A percentile compares a stretch with the other conserved stretches of the same genome.
phyloP scores from a whole-genome alignment of 1,140 invertebrate species.

The Wiebesia pumilae region DNA sequence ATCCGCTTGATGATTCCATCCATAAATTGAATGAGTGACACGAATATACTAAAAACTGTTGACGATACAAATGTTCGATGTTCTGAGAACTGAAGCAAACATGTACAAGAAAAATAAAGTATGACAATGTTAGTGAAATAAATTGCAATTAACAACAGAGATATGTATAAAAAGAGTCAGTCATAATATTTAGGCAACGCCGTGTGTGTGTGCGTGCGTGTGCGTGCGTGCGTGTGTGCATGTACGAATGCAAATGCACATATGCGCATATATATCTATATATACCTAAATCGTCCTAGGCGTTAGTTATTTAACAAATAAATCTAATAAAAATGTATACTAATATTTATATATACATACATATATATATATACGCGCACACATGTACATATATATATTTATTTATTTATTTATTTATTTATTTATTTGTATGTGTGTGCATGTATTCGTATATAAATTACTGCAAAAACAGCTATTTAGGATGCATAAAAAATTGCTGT shows the following conservation, averaged over 20 bases:
- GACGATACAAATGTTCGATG: slow-evolving; percentile 28
- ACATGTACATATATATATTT: too few relatives aligned
- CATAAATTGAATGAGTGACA: slow-evolving; percentile 30
- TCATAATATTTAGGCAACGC: slow-evolving; percentile 30
- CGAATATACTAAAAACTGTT: not conserved
- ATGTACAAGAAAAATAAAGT: slow-evolving; percentile 21
- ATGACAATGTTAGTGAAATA: slow-evolving; percentile 1
- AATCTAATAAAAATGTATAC: slow-evolving; percentile 37
- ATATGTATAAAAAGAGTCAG: slow-evolving; percentile 33
- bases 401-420: too few relatives aligned
- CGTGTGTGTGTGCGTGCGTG: not conserved
- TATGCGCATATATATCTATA: not conserved
- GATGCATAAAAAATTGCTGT: slow-evolving; percentile 36
- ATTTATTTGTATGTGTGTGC: too few relatives aligned
- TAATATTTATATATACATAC: slow-evolving; percentile 39
- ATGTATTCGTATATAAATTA: slow-evolving; percentile 43
- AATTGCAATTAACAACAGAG: not conserved
- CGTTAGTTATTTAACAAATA: slow-evolving; percentile 39
- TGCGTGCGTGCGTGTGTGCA: not conserved
- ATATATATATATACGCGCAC: not conserved
- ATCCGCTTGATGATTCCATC: slow-evolving; percentile 45
- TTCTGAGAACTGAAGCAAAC: not conserved
- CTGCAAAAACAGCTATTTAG: slow-evolving; percentile 36
- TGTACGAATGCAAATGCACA: not conserved
- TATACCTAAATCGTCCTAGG: slow-evolving; percentile 35